Conservation (phyloP, 2,113 vertebrate genomes). For the Progne subis region DNA sequence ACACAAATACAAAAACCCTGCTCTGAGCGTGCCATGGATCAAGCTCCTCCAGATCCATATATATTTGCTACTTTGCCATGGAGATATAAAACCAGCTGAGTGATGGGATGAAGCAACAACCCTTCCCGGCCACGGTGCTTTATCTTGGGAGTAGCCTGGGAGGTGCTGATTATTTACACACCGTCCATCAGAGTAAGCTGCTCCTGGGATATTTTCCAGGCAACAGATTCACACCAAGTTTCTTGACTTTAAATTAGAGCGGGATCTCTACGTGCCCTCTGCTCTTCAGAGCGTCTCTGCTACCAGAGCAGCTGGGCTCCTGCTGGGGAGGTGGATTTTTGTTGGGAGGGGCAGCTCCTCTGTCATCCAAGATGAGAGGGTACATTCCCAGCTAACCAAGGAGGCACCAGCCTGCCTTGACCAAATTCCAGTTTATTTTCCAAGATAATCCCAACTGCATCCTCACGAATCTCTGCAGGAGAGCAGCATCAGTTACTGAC, state of each 20-base stretch:
- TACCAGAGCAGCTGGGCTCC: accelerated
- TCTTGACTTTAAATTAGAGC: neutral
- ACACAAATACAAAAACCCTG: neutral
- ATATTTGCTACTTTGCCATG: neutral
- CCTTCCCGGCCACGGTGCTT: neutral
- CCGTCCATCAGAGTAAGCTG: neutral
- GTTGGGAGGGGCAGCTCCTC: neutral
- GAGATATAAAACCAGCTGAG: slow-evolving; percentile 1
- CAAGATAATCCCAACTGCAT: neutral
- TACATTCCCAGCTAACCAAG: neutral
- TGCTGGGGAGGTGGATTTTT: neutral
- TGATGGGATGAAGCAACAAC: neutral
- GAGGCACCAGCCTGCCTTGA: neutral
- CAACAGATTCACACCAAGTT: neutral
- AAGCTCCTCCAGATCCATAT: neutral
- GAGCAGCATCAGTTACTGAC: neutral
- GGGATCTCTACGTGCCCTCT: neutral
- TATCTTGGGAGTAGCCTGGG: neutral
- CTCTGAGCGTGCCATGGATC: neutral
- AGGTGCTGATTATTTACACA: slow-evolving; percentile 1
- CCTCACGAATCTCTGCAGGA: accelerated
- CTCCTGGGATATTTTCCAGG: slow-evolving; percentile 17
- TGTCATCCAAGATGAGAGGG: neutral
- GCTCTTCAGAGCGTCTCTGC: neutral
- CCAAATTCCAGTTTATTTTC: neutral